Base-by-base conservation (phyloP, 2,888 invertebrate species). In the Diabrotica balteata region DNA sequence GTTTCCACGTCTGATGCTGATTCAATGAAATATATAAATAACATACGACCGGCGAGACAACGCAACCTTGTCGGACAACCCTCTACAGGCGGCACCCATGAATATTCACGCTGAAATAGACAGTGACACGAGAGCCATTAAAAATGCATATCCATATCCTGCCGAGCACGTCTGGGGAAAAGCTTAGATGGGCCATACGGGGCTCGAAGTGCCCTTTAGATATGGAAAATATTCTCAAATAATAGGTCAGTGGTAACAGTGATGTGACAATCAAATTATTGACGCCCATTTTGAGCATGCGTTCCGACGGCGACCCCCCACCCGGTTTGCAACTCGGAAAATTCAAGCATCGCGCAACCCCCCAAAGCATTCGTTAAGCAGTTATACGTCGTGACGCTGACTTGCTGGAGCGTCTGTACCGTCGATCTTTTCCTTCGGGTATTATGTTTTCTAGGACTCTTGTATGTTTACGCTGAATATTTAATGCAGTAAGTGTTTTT, bases 211-310 rank as follows among this genome's bases (percentile, higher is more conserved):
- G 32, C 32, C 32, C 32, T 32, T 32, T 32, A 32, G 32, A 32
- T 32, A 55, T 43, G 54, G 44, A 42, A 63, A 58, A 59, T 42
- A 52, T 46, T 45, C 42, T 42, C 32, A 59, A 68, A 68, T 70
- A 72, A 68, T 74, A 71, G 70, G 70, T 75, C 72, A 73, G 69
- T 73, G 68, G 70, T 69, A 72, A 69, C 71, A 75, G 63, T 68
- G 63, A 72, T 69, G 69, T 72, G 73, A 73, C 74, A 75, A 74
- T 75, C 73, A 72, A 69, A 75, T 75, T 75, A 75, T 75, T 71
- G 75, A 75, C 67, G 73, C 72, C 70, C 72, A 54, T 17, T 55
- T 52, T 70, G 72, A 72, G 75, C 75, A 69, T 68, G 72, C 69
- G 66, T 59, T 44, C 22, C 43, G 44, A 9, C 51, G 11, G 50